Evolutionary conservation across 1,140 invertebrate species (phyloP), one percentile per base, ranked within the genome.

Genomic region (Lanistes nyassanus): DNA sequence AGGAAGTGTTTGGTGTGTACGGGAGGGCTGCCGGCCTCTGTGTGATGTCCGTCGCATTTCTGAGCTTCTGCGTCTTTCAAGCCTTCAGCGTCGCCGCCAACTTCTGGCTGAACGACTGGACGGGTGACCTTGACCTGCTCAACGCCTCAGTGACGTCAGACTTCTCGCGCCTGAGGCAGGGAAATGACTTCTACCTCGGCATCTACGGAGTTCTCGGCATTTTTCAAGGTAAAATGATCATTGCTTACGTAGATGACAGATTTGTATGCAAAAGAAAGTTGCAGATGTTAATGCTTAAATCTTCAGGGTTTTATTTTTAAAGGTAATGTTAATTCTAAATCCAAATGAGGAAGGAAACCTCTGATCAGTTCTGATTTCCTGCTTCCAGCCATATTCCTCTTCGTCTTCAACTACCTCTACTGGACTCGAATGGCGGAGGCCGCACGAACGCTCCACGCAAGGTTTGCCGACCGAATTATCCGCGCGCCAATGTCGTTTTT

Each of bases 361-460:
- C n/a, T n/a, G n/a, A n/a, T n/a, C 42, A 47, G 5, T 16, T 47
- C 9, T 47, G 42, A 16, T 1, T 47, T 51, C 47, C 36, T 69
- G 26, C 21, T 62, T 68, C 9, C 79, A 85, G 83, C 68, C 21
- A 19, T 83, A 3, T 67, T 81, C 31, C 76, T 85, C 9, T 55
- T 86, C 4, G 74, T 82, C n/a, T 78, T 80, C 58, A 75, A 74
- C 21, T 64, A 83, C 16, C 31, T 77, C 21, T 39, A 77, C 5
- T 81, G 83, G 51, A 72, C 82, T 34, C 84, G 82, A n/a, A 82
- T 81, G 75, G 78, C 85, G 19, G 37, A 34, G 88, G 95, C 95
- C 47, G 93, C 94, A 76, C 90, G 90, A 79, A 89, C 92, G 60
- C 90, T 97, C 82, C 96, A 98, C 91, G 87, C 91, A 78, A 85